Evolutionary conservation across 1,140 invertebrate species (phyloP).

Genomic region (Drosophila jambulina): DNA sequence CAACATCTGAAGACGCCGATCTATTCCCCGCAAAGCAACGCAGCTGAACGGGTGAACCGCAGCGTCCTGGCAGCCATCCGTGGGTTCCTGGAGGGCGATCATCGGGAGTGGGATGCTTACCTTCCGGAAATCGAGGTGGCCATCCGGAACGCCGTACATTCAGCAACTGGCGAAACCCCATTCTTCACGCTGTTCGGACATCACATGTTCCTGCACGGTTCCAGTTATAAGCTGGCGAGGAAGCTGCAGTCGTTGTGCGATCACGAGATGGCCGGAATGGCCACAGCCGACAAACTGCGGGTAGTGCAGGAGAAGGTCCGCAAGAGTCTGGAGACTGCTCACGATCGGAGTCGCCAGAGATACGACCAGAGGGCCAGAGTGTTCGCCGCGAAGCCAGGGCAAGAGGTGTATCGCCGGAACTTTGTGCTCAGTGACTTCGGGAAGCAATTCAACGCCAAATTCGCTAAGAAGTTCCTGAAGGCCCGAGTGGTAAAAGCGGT

Average conservation of each 20-base stretch:
- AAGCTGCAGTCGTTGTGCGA: background rate
- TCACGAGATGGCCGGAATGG: background rate
- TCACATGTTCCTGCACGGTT: conserved; percentile 3
- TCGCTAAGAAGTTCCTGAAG: too few relatives aligned
- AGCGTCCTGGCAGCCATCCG: background rate
- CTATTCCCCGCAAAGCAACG: background rate
- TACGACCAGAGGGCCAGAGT: background rate
- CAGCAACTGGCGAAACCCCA: background rate
- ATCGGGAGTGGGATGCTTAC: background rate
- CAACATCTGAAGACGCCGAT: too few relatives aligned
- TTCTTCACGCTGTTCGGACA: background rate
- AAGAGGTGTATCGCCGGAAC: background rate
- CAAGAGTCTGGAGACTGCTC: background rate
- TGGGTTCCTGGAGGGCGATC: background rate
- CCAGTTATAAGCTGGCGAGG: background rate
- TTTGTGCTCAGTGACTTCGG: too few relatives aligned
- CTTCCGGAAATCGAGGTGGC: background rate
- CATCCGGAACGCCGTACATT: background rate
- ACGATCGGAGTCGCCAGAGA: background rate
- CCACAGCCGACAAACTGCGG: background rate
- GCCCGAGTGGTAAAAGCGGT: background rate
- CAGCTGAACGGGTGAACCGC: background rate
- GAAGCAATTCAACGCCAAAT: too few relatives aligned
- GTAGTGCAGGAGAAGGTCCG: background rate
- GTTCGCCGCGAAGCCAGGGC: background rate